phyloP scores from a whole-genome alignment of 2,888 invertebrate species.

The Nephrotoma appendiculata region DNA sequence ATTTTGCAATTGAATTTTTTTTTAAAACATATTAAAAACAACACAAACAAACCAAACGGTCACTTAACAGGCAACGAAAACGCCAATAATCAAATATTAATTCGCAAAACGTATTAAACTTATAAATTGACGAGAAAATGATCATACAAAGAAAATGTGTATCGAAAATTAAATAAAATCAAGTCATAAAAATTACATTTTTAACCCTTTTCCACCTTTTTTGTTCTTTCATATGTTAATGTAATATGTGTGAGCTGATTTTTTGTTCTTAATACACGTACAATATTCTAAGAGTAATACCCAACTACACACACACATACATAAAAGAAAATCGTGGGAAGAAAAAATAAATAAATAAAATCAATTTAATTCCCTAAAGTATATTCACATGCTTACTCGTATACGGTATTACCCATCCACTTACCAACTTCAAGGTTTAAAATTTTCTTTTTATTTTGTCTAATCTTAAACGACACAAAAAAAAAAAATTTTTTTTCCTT shows the following conservation, averaged over 20 bases:
- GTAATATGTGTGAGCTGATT: background rate
- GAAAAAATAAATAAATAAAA: background rate
- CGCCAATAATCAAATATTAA: background rate
- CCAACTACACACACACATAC: background rate
- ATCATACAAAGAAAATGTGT: background rate
- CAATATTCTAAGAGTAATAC: background rate
- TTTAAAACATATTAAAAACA: too few relatives aligned
- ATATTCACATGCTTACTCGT: background rate
- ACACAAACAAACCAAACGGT: background rate
- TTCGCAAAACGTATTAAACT: background rate
- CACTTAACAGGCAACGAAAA: background rate
- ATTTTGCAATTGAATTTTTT: too few relatives aligned
- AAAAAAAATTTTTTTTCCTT: background rate
- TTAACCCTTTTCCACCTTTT: background rate
- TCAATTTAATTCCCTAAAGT: background rate
- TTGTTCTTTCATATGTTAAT: too few relatives aligned
- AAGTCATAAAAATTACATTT: background rate
- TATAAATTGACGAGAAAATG: background rate
- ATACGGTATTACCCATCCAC: background rate
- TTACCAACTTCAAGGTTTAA: background rate
- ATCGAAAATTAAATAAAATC: background rate
- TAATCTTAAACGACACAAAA: background rate
- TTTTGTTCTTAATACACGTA: background rate
- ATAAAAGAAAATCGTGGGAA: background rate
- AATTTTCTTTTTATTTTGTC: background rate